These are phyloP conservation scores for Burhinus oedicnemus DNA, from an alignment of 2,113 vertebrate species.

Conservation along the genomic window DNA sequence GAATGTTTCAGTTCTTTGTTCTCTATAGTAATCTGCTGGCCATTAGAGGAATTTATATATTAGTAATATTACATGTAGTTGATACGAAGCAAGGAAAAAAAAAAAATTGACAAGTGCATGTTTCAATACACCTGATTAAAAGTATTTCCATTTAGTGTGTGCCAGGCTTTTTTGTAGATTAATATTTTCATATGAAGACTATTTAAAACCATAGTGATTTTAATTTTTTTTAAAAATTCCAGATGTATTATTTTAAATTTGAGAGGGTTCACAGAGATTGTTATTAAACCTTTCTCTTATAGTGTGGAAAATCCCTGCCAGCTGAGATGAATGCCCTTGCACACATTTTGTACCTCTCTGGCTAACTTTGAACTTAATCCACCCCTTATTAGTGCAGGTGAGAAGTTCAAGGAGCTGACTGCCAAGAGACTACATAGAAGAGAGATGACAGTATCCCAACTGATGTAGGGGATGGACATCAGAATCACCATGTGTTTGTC, in stretches of 20 bases:
- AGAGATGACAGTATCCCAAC: not conserved
- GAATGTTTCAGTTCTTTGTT: not conserved
- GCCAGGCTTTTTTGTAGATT: not conserved
- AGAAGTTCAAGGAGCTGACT: slow-evolving; percentile 1
- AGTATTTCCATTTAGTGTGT: not conserved
- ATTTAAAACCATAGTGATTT: not conserved
- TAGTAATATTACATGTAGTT: not conserved
- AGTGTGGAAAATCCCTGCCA: not conserved
- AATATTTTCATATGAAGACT: not conserved
- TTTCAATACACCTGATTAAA: not conserved
- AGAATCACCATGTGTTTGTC: not conserved
- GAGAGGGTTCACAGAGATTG: not conserved
- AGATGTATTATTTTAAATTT: not conserved
- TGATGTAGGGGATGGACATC: not conserved
- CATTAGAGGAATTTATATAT: not conserved
- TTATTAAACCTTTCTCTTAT: not conserved
- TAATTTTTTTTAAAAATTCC: not conserved
- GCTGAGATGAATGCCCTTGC: not conserved
- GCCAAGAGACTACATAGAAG: not conserved
- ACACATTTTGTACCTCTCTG: not conserved
- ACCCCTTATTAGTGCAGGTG: not conserved
- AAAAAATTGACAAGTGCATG: not conserved
- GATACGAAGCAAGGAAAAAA: not conserved
- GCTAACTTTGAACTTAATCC: not conserved
- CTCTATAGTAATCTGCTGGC: not conserved